Evolutionary conservation across 2,113 vertebrate species (phyloP), one percentile per base, ranked within the genome.

Genomic region (Tachysurus fulvidraco): DNA sequence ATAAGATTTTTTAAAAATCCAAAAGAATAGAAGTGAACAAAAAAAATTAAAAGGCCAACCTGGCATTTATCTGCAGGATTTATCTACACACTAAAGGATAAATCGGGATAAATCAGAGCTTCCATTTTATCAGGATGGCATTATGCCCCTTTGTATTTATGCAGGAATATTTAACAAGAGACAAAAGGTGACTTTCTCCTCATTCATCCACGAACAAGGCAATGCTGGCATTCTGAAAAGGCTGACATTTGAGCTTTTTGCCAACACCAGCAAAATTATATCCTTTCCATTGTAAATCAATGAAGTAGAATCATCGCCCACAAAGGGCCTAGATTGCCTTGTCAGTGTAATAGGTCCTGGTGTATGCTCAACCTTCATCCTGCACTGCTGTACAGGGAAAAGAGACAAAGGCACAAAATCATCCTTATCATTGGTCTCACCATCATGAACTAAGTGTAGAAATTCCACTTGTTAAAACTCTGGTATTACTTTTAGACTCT

Each of bases 191-290:
- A 95, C 95, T 94, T 97, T 97, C 96, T 97, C 96, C 96, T 97
- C 96, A 96, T 96, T 96, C 96, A 96, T 95, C 95, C 95, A 89
- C 90, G 96, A 97, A 96, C 96, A 97, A 97, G 96, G 97, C 95
- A 93, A 96, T 95, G 95, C 94, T 96, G 95, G 95, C 96, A 95
- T 96, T 97, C 96, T 96, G 96, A 97, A 97, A 97, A 96, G 96
- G 95, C 95, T 97, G 96, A 98, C 97, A 97, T 98, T 97, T 97
- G 96, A 94, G 96, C 95, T 97, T 96, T 97, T 97, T 97, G 96
- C 96, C 95, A 95, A 95, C 96, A 96, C 95, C 94, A 95, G 95
- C 96, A 96, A 92, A 96, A 98, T 96, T 95, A 96, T 96, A 97
- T 97, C 95, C 95, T 96, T 96, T 93, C 95, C 92, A 96, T 97